Evolutionary conservation across 1,140 invertebrate species (phyloP), one percentile per base, ranked within the genome.

Genomic region (Plectrocnemia conspersa): DNA sequence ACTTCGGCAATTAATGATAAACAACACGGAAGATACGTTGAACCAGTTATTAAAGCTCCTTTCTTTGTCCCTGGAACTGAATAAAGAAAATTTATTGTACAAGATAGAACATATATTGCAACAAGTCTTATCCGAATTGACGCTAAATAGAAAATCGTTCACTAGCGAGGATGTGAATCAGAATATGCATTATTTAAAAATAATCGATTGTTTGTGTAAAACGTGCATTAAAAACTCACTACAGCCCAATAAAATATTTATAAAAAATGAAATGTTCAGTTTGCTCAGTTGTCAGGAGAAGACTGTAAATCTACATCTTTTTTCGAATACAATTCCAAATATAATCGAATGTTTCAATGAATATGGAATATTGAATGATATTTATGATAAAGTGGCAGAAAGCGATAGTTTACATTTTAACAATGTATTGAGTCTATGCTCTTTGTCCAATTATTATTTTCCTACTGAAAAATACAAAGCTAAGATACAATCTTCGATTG

Each of bases 381-480:
- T 63, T 33, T 63, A 58, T 57, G 36, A 60, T 25, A 48, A 38
- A 54, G 46, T 50, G 9, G 46, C 11, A 7, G 57, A 53, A 11
- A 9, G 50, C 19, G 27, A 50, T 38, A 24, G 13, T n/a, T 21
- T 52, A 41, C 50, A 21, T 22, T 18, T 35, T 24, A 49, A 60
- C 45, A 50, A 57, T 47, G 55, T 50, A 15, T 21, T 52, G n/a
- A 60, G 52, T n/a, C 16, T 61, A 11, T 54, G 54, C 15, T 23
- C 54, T 4, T 22, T 61, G n/a, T 57, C 54, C 13, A 47, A 60
- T 52, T 63, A 32, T 57, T 57, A 60, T 60, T 54, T 56, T 41
- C 55, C 54, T 21, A n/a, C 22, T n/a, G 11, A 29, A 33, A 27
- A 35, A 1, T 40, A 54, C 18, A n/a, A 18, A 3, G 24, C 27